phyloP scores from a whole-genome alignment of 2,888 invertebrate species.

The Xiphydria camelus region DNA sequence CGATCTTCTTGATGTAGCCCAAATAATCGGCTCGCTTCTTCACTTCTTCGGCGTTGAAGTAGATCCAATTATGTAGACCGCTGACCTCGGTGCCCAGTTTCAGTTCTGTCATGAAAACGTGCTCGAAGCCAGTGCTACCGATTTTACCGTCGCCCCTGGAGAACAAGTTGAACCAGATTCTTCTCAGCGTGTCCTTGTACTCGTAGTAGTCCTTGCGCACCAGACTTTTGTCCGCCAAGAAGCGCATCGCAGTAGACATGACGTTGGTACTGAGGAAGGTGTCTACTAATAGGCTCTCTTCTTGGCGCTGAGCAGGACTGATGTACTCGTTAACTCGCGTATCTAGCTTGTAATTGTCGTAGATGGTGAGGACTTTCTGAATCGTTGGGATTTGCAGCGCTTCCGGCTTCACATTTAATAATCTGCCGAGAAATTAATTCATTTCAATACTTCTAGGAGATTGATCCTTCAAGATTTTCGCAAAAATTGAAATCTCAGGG shows the following conservation, averaged over 20 bases:
- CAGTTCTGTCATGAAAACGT: constrained; percentile 86
- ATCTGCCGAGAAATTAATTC: constrained; percentile 59
- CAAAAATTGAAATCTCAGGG: too few relatives aligned
- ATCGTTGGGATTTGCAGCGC: constrained; percentile 74
- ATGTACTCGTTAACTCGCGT: constrained; percentile 76
- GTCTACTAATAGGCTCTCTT: constrained; percentile 49
- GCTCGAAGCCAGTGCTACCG: constrained; percentile 91
- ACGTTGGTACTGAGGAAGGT: constrained; percentile 61
- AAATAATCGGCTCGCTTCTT: constrained; percentile 75
- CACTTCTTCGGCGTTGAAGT: constrained; percentile 77
- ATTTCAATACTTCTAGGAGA: neutral
- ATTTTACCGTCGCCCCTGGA: constrained; percentile 75
- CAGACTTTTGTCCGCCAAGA: constrained; percentile 58
- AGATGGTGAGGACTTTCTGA: constrained; percentile 68
- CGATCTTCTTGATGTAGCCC: constrained; percentile 74
- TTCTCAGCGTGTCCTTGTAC: constrained; percentile 73
- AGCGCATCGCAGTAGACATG: constrained; percentile 60
- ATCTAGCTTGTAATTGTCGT: constrained; percentile 85
- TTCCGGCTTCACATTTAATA: constrained; percentile 67
- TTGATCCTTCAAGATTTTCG: too few relatives aligned
- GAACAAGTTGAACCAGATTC: constrained; percentile 81
- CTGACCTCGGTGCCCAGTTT: constrained; percentile 72
- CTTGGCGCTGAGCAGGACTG: constrained; percentile 62
- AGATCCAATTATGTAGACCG: constrained; percentile 92
- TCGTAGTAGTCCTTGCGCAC: constrained; percentile 57